Conservation (phyloP, 2,113 vertebrate genomes). For the Notiomystis cincta region DNA sequence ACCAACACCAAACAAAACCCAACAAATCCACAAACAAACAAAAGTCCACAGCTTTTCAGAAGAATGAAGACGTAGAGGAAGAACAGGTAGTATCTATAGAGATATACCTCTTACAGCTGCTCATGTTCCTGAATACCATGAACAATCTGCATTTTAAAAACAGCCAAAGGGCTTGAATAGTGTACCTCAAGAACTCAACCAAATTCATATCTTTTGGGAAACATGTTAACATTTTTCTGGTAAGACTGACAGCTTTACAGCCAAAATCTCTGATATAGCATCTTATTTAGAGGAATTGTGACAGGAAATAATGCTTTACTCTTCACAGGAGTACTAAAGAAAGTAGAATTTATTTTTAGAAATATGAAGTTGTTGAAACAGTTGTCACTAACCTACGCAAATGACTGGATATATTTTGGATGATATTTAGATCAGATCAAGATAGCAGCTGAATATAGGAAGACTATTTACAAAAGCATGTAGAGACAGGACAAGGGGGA, state of each 20-base stretch:
- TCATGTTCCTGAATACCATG: not conserved
- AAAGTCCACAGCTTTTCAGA: not conserved
- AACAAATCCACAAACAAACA: not conserved
- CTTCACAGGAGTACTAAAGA: not conserved
- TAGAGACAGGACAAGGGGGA: not conserved
- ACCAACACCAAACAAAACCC: not conserved
- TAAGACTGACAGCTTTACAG: not conserved
- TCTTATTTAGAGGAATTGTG: not conserved
- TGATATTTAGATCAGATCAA: not conserved
- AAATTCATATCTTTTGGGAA: not conserved
- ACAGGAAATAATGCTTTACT: not conserved
- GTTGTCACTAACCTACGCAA: not conserved
- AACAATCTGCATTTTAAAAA: not conserved
- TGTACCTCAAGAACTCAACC: not conserved
- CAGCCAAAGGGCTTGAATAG: not conserved
- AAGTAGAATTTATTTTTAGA: not conserved
- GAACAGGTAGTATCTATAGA: not conserved
- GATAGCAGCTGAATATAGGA: not conserved
- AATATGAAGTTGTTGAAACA: not conserved
- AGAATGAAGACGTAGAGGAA: not conserved
- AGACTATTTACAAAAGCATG: not conserved
- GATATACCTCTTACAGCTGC: not conserved
- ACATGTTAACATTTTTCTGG: not conserved
- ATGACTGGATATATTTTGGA: not conserved
- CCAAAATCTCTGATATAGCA: not conserved